These are phyloP conservation scores for Drosophila hamatofila DNA, from an alignment of 2,888 invertebrate species.

Conservation along the genomic window DNA sequence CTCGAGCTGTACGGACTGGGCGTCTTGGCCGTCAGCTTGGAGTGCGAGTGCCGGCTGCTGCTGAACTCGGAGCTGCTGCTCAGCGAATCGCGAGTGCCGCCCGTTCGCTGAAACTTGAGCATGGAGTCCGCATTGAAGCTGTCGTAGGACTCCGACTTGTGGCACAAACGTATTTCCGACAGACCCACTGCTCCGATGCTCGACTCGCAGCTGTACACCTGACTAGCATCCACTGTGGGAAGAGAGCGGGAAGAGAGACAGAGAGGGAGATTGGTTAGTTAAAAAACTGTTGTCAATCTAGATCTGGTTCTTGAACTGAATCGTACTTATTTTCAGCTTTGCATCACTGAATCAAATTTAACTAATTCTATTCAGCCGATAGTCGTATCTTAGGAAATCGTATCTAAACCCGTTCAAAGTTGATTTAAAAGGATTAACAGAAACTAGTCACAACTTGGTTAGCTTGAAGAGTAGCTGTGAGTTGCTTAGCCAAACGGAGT, in stretches of 20 bases:
- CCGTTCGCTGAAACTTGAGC: constrained; percentile 83
- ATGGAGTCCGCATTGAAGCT: constrained; percentile 84
- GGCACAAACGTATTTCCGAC: constrained; percentile 84
- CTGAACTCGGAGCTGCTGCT: constrained; percentile 85
- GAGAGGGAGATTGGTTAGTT: neutral
- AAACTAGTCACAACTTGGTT: too few species aligned
- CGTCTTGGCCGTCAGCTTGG: constrained; percentile 83
- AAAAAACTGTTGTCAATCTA: too few species aligned
- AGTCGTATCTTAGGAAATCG: too few species aligned
- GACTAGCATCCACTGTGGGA: constrained; percentile 84
- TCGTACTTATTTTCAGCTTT: neutral
- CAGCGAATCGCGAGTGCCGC: constrained; percentile 82
- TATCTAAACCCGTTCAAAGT: neutral
- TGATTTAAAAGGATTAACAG: neutral
- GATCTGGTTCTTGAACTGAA: neutral
- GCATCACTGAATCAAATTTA: neutral
- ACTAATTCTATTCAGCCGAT: neutral
- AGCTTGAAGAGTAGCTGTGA: neutral
- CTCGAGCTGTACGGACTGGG: constrained; percentile 85
- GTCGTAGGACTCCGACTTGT: constrained; percentile 84
- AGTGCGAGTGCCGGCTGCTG: constrained; percentile 83
- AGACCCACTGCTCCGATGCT: constrained; percentile 85
- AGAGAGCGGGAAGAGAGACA: neutral
- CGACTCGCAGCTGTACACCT: constrained; percentile 84
- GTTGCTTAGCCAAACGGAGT: neutral